Percentiles rank a stretch among this genome's conserved stretches.
These are phyloP conservation scores for Petrocephalus schoutedeni DNA, from an alignment of 2,797 vertebrate genomes.

Conservation along the genomic window DNA sequence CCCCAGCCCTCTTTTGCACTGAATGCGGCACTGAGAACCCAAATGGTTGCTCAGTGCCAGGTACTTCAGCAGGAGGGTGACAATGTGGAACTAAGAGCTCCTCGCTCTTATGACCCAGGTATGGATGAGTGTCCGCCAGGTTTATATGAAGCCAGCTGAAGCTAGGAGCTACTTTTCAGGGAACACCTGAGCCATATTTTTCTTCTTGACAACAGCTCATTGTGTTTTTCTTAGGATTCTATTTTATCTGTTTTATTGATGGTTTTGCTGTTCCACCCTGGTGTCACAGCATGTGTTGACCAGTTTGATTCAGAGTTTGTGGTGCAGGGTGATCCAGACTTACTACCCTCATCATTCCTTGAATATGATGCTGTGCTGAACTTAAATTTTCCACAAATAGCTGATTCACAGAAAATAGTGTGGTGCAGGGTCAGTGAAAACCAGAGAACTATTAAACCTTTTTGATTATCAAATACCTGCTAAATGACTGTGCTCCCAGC, in stretches of 20 bases:
- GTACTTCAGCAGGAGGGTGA: neutral
- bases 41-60: neutral
- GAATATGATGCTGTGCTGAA: neutral
- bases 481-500: neutral
- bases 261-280: neutral
- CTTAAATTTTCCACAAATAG: neutral
- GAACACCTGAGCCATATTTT: neutral
- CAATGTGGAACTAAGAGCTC: neutral
- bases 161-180: neutral
- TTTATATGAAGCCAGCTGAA: neutral
- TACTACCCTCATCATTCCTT: neutral
- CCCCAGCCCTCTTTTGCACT: neutral
- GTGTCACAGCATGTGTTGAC: neutral
- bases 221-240: neutral
- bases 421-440: neutral
- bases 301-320: neutral
- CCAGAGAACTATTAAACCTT: neutral
- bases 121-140: neutral
- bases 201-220: neutral
- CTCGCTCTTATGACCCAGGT: neutral
- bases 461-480: conserved; percentile 7
- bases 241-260: neutral
- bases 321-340: neutral
- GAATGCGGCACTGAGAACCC: neutral
- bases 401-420: neutral